Evolutionary conservation across 2,888 invertebrate species (phyloP), one percentile per base, ranked within the genome.

Genomic region (Pachycephus smyrnensis): DNA sequence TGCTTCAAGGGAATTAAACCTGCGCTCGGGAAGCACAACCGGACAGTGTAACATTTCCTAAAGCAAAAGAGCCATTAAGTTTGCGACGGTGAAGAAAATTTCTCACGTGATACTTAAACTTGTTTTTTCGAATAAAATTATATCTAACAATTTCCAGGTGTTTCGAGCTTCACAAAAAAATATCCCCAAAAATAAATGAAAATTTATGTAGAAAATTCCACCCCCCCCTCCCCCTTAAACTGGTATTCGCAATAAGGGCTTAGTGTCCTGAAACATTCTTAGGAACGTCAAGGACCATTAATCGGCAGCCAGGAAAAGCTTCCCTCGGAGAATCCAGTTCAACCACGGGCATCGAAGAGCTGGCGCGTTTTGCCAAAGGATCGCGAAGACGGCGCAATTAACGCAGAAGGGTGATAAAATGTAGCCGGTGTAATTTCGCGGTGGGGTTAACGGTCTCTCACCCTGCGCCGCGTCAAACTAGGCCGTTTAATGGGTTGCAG

Each of bases 1-100:
- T 88, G 88, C 87, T 89, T 88, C 86, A 83, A 86, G 88, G 88
- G 88, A 88, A 89, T 88, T 89, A 88, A 88, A 88, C 87, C 82
- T 84, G 74, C 36, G 33, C 74, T 36, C 74, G 23, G 36, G 74
- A 36, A 37, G 30, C 36, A 33, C 35, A 74, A 74, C 30, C 36
- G 74, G 33, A 71, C 71, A 71, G 32, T 12, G 23, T 71, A 35
- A 76, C 76, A 80, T 78, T 79, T 79, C 74, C 76, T 76, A 80
- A 83, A 77, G 33, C 77, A 69, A 77, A 80, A 77, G 75, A 75
- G 76, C 73, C 40, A 36, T 69, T 77, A 68, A 73, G 73, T 75
- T 35, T 33, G 40, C 77, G 75, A 75, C 68, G 71, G 76, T 68
- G 79, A 75, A 55, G 55, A 55, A 55, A 55, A 55, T 55, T 55